Evolutionary conservation across 1,140 invertebrate species (phyloP).

Genomic region (Macrocentrus cingulum): DNA sequence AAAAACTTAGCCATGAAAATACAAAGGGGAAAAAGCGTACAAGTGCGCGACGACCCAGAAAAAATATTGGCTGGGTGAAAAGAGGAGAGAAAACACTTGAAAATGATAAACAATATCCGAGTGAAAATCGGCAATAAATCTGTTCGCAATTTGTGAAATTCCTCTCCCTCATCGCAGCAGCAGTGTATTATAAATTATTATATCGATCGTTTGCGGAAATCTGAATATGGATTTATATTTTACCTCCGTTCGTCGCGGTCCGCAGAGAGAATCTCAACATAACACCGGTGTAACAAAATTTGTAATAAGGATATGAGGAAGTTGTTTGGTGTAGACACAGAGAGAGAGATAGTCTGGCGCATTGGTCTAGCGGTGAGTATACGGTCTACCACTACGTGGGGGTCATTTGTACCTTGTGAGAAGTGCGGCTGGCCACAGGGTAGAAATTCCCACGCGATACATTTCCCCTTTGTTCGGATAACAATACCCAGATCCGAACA

Average conservation of each 20-base stretch:
- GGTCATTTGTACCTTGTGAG: conserved; percentile 10
- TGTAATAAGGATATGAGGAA: conserved; percentile 11
- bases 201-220: too few relatives aligned
- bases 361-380: conserved; percentile 5
- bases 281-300: neutral
- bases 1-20: neutral
- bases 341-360: conserved; percentile 1
- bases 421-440: conserved; percentile 5
- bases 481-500: neutral
- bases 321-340: too few relatives aligned
- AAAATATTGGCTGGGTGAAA: too few relatives aligned
- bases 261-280: neutral
- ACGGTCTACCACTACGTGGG: conserved; percentile 1
- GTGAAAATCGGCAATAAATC: too few relatives aligned
- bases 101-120: too few relatives aligned
- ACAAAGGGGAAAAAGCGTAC: neutral
- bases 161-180: too few relatives aligned
- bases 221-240: too few relatives aligned
- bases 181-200: too few relatives aligned
- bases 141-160: too few relatives aligned
- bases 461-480: neutral
- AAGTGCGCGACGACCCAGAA: neutral
- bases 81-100: too few relatives aligned
- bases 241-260: too few relatives aligned
- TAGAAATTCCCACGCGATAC: conserved; percentile 10